Evolutionary conservation across 2,797 vertebrate species (phyloP).

Genomic region (Brotula barbata): DNA sequence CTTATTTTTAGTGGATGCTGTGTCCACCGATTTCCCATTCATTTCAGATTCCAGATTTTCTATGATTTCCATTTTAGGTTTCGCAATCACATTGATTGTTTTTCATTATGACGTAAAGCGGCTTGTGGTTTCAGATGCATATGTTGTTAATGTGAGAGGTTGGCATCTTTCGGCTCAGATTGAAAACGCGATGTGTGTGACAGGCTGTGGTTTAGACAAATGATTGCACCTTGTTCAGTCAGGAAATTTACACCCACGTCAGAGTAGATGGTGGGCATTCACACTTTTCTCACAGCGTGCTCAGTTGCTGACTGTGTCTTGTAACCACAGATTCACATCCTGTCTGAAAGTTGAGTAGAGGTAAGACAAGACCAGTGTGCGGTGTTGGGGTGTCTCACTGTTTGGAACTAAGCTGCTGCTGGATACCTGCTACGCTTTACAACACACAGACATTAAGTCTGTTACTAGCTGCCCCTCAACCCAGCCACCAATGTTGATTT

Average conservation of each 20-base stretch:
- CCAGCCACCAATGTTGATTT: neutral
- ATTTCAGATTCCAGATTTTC: no score
- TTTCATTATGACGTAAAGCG: neutral
- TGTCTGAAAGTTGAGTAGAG: conserved; percentile 50
- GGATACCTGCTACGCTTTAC: conserved; percentile 9
- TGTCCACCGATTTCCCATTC: no score
- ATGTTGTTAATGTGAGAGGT: neutral
- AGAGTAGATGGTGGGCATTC: conserved; percentile 38
- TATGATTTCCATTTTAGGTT: conserved; percentile 19
- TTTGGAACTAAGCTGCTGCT: conserved; percentile 23
- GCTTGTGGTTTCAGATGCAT: neutral
- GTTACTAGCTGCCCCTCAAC: conserved; percentile 27
- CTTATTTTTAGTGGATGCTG: no score
- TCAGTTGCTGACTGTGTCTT: conserved; percentile 31
- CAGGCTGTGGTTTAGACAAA: conserved; percentile 35
- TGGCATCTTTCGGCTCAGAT: conserved; percentile 16
- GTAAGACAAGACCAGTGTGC: conserved; percentile 15
- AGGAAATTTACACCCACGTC: conserved; percentile 28
- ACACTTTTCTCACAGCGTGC: conserved; percentile 32
- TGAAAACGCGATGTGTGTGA: conserved; percentile 30
- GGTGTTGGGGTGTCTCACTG: conserved; percentile 20
- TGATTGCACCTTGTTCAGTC: conserved; percentile 32
- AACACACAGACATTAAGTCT: conserved; percentile 25
- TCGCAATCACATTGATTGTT: conserved; percentile 5
- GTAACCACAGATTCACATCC: conserved; percentile 48